Evolutionary conservation across 2,888 invertebrate genomes (phyloP).

Genomic region (Geophilus truncorum): DNA sequence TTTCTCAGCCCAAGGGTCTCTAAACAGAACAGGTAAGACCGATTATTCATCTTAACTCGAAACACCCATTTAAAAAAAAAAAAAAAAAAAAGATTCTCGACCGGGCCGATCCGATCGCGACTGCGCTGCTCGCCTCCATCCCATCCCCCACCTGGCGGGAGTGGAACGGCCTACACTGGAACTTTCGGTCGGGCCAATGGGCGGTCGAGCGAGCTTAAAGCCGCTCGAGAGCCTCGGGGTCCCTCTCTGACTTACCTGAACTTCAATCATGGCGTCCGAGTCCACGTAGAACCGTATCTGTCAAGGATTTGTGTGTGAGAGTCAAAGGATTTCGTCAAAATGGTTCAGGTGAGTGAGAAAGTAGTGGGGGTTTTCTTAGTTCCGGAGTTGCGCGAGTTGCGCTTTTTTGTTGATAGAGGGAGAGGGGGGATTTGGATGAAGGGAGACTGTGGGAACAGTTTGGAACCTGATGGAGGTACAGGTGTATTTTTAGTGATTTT

Average conservation of each 20-base stretch:
- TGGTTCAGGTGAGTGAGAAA: neutral
- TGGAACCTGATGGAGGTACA: too few species aligned
- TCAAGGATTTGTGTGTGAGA: neutral
- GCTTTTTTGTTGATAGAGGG: neutral
- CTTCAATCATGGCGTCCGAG: neutral
- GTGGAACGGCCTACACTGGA: neutral
- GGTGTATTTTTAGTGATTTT: too few species aligned
- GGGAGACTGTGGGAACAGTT: too few species aligned
- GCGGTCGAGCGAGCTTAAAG: neutral
- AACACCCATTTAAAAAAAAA: too few species aligned
- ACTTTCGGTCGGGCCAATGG: neutral
- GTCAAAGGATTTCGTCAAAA: neutral
- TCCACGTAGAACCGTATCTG: neutral
- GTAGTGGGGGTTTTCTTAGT: too few species aligned
- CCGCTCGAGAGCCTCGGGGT: neutral
- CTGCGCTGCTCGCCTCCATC: too few species aligned
- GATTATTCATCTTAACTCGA: neutral
- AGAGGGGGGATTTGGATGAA: neutral
- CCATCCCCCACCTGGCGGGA: neutral
- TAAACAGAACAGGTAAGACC: neutral
- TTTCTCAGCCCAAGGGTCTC: neutral
- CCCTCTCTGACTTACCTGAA: neutral
- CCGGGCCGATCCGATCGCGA: too few species aligned
- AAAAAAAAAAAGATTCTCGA: too few species aligned
- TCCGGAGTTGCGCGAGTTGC: neutral